These are phyloP conservation scores for Galago senegalensis DNA, from an alignment of 2,797 vertebrate genomes.

Conservation along the genomic window DNA sequence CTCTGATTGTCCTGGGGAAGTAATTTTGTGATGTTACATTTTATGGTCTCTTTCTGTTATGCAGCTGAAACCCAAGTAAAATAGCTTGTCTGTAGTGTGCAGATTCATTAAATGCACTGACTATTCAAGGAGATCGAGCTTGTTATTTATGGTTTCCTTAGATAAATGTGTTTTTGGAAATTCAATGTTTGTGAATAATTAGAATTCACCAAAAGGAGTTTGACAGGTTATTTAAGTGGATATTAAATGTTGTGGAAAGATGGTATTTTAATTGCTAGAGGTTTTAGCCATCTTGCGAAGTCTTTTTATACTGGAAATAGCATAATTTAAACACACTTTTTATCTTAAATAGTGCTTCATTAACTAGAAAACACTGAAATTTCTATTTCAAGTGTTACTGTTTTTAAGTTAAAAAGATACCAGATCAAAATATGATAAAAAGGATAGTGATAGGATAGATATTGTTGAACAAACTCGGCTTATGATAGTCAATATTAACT, in stretches of 20 bases:
- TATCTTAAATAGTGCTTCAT: background rate
- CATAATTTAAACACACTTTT: constrained; percentile 42
- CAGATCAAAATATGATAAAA: constrained; percentile 55
- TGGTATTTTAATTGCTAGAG: constrained; percentile 67
- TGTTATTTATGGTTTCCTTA: constrained; percentile 77
- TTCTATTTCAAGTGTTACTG: background rate
- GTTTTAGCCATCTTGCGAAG: constrained; percentile 57
- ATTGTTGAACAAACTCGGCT: constrained; percentile 38
- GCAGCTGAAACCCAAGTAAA: constrained; percentile 73
- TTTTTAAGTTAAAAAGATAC: constrained; percentile 43
- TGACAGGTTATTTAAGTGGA: constrained; percentile 77
- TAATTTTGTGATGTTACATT: constrained; percentile 70
- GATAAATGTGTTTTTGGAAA: constrained; percentile 80
- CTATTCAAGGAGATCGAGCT: constrained; percentile 77
- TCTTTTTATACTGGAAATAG: constrained; percentile 35
- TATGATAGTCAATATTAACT: background rate
- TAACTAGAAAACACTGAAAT: background rate
- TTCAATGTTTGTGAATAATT: constrained; percentile 79
- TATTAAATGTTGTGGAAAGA: constrained; percentile 63
- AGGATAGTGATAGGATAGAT: background rate
- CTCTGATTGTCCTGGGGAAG: constrained; percentile 67
- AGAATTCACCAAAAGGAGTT: constrained; percentile 71
- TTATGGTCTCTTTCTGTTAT: constrained; percentile 71
- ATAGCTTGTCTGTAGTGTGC: constrained; percentile 74
- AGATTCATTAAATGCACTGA: constrained; percentile 76